phyloP scores from a whole-genome alignment of 92 coral and sea anemone genomes.

The Desmophyllum pertusum region DNA sequence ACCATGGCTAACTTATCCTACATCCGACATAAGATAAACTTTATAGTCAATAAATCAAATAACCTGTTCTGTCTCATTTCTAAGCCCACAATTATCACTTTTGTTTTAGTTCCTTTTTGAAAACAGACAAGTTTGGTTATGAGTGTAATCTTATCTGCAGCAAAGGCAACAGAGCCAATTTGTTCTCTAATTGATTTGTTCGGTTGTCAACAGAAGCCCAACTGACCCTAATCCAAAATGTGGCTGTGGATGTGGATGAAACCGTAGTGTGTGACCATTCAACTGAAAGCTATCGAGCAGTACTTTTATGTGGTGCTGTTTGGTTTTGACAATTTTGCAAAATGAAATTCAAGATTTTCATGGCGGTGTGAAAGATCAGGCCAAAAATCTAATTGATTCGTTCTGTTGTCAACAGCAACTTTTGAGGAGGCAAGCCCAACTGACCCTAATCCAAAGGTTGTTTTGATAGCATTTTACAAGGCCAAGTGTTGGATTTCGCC shows the following conservation, averaged over 20 bases:
- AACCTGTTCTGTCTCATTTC: slow-evolving; percentile 8
- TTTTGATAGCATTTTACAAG: slow-evolving; percentile 33
- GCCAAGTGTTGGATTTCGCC: slow-evolving; percentile 5
- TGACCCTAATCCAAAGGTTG: slow-evolving; percentile 7
- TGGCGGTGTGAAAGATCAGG: no score
- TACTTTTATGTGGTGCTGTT: no score
- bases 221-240: slow-evolving; percentile 15
- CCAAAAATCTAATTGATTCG: slow-evolving; percentile 17
- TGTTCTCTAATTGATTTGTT: slow-evolving; percentile 33
- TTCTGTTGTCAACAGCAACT: slow-evolving; percentile 36
- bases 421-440: slow-evolving; percentile 15
- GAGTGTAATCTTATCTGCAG: slow-evolving; percentile 36
- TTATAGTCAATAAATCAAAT: slow-evolving; percentile 28
- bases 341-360: no score
- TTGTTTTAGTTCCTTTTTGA: slow-evolving; percentile 15
- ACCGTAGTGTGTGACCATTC: no score
- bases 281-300: no score
- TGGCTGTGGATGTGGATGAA: no score
- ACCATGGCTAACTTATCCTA: slow-evolving; percentile 8
- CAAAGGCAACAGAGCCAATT: slow-evolving; percentile 23
- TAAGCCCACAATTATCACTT: slow-evolving; percentile 7
- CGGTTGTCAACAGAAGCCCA: slow-evolving; percentile 28
- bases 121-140: slow-evolving; percentile 19
- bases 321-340: no score
- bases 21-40: slow-evolving; percentile 4